Evolutionary conservation across 1,140 invertebrate species (phyloP).

Genomic region (Heliothis subflexa): DNA sequence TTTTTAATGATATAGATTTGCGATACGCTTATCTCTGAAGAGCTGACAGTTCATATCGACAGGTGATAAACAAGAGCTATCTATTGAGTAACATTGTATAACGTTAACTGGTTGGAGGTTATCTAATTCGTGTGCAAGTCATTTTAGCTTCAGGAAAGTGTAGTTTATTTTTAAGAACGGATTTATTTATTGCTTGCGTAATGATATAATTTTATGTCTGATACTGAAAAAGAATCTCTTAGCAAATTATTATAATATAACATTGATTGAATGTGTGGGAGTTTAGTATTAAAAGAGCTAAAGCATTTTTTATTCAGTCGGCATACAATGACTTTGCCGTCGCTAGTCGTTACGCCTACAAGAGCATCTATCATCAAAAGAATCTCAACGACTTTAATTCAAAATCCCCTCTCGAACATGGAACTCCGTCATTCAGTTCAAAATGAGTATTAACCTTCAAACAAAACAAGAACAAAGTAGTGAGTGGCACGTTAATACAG

Average conservation of each 20-base stretch:
- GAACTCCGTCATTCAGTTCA: slow-evolving; percentile 67
- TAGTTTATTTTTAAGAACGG: not conserved
- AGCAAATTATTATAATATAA: too few relatives aligned
- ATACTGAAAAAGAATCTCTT: too few relatives aligned
- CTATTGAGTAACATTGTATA: slow-evolving; percentile 11
- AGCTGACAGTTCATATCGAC: slow-evolving; percentile 9
- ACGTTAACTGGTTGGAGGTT: not conserved
- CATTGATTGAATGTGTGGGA: too few relatives aligned
- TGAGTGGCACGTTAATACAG: slow-evolving; percentile 75
- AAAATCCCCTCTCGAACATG: slow-evolving; percentile 21
- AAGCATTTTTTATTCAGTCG: not conserved
- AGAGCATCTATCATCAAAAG: slow-evolving; percentile 22
- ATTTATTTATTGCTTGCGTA: too few relatives aligned
- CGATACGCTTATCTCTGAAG: slow-evolving; percentile 38
- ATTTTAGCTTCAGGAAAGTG: not conserved
- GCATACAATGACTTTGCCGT: not conserved
- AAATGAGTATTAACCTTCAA: slow-evolving; percentile 85
- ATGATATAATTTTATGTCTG: too few relatives aligned
- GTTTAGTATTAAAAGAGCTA: not conserved
- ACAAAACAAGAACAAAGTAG: slow-evolving; percentile 84
- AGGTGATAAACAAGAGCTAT: slow-evolving; percentile 33
- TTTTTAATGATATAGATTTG: slow-evolving; percentile 64
- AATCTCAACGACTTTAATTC: slow-evolving; percentile 31
- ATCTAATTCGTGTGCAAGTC: not conserved
- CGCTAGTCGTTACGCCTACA: not conserved